A percentile compares a stretch with the other conserved stretches of the same genome.
phyloP scores from a whole-genome alignment of 2,113 vertebrate genomes.

The Albula glossodonta region DNA sequence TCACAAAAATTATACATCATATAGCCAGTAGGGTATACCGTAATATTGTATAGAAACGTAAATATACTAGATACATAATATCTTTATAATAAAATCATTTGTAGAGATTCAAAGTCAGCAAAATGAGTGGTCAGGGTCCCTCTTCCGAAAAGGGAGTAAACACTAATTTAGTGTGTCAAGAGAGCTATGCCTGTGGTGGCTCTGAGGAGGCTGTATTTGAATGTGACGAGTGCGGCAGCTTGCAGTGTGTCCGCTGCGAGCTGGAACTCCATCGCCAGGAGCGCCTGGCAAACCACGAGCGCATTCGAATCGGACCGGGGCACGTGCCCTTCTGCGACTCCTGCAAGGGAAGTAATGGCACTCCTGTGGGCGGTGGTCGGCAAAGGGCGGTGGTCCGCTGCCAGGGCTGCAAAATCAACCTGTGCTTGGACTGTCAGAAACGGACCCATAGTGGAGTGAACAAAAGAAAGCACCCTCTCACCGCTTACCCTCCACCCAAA shows the following conservation, averaged over 20 bases:
- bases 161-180: conserved; percentile 82
- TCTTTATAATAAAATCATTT: background rate
- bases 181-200: conserved; percentile 93
- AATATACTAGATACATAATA: background rate
- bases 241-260: conserved; percentile 91
- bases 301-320: conserved; percentile 81
- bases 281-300: conserved; percentile 87
- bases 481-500: conserved; percentile 63
- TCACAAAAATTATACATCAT: background rate
- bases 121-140: conserved; percentile 83
- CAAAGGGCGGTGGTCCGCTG: conserved; percentile 85
- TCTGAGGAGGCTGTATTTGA: conserved; percentile 88
- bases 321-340: conserved; percentile 90
- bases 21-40: background rate
- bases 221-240: conserved; percentile 92
- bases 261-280: conserved; percentile 90
- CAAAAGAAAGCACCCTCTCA: conserved; percentile 86
- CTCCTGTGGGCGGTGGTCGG: conserved; percentile 60
- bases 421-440: conserved; percentile 91
- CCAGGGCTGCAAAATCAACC: conserved; percentile 87
- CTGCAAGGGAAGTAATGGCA: conserved; percentile 81
- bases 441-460: conserved; percentile 84
- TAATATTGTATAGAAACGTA: conserved; percentile 13
- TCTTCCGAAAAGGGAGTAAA: conserved; percentile 79
- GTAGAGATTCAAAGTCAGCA: background rate